phyloP scores from a whole-genome alignment of 2,888 invertebrate species.

The Anodontia alba region DNA sequence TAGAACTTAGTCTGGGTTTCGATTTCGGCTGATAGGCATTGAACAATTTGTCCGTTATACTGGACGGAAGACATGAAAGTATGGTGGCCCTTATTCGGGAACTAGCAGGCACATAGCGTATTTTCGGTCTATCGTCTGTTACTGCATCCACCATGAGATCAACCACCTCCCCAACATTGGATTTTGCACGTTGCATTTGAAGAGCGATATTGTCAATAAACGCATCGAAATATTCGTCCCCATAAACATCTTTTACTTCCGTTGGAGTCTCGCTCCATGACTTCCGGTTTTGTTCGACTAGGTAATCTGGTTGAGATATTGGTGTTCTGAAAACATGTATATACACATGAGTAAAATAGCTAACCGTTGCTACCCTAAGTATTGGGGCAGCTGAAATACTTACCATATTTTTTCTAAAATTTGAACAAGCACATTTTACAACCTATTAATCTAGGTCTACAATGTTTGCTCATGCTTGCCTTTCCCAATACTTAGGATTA shows the following conservation, averaged over 20 bases:
- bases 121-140: constrained; percentile 63
- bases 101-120: constrained; percentile 79
- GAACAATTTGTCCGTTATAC: constrained; percentile 74
- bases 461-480: too few species aligned
- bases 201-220: constrained; percentile 72
- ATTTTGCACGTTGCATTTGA: constrained; percentile 77
- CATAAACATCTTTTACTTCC: constrained; percentile 79
- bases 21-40: constrained; percentile 39
- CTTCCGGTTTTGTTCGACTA: constrained; percentile 73
- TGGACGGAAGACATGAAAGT: constrained; percentile 70
- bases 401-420: too few species aligned
- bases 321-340: constrained; percentile 73
- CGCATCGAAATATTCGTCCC: constrained; percentile 80
- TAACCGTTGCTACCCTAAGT: too few species aligned
- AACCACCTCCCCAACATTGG: constrained; percentile 76
- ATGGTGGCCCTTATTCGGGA: constrained; percentile 73
- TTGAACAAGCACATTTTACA: too few species aligned
- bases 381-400: too few species aligned
- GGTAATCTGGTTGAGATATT: constrained; percentile 69
- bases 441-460: too few species aligned
- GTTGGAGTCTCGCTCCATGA: constrained; percentile 80
- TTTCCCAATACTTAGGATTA: too few species aligned
- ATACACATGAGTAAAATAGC: too few species aligned
- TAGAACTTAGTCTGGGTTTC: constrained; percentile 43
- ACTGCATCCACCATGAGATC: constrained; percentile 78